phyloP scores from a whole-genome alignment of 2,113 vertebrate species.

The Sminthopsis crassicaudata region DNA sequence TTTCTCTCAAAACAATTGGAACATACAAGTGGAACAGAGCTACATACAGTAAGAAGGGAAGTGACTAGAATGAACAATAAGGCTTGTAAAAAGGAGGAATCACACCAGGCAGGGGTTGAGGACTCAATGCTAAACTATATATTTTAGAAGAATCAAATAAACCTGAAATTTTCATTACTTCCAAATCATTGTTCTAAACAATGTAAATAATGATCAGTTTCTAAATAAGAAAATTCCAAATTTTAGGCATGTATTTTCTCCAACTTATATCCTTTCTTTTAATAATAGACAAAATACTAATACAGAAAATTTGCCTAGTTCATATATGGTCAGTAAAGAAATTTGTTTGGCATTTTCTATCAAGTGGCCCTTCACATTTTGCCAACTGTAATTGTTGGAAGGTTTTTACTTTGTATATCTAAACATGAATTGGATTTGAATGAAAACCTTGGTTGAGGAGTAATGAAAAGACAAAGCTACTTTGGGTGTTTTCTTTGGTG shows the following conservation, averaged over 20 bases:
- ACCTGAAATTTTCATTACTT: not conserved
- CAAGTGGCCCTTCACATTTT: fast-evolving
- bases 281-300: fast-evolving
- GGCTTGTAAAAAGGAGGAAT: not conserved
- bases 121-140: not conserved
- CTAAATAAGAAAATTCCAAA: not conserved
- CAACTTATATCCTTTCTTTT: not conserved
- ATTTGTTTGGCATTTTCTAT: fast-evolving
- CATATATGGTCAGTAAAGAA: fast-evolving
- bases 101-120: not conserved
- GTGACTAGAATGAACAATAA: not conserved
- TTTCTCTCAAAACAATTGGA: not conserved
- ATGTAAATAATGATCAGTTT: not conserved
- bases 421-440: not conserved
- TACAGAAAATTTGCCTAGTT: fast-evolving
- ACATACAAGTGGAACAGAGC: not conserved
- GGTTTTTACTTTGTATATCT: not conserved
- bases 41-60: not conserved
- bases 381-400: not conserved
- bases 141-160: not conserved
- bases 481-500: not conserved
- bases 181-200: not conserved
- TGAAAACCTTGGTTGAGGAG: fast-evolving
- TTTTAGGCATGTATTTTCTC: not conserved
- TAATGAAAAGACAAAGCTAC: no score